Evolutionary conservation across 2,797 vertebrate genomes (phyloP), one percentile per base, ranked within the genome.

Genomic region (Phrynocephalus guinanensis): DNA sequence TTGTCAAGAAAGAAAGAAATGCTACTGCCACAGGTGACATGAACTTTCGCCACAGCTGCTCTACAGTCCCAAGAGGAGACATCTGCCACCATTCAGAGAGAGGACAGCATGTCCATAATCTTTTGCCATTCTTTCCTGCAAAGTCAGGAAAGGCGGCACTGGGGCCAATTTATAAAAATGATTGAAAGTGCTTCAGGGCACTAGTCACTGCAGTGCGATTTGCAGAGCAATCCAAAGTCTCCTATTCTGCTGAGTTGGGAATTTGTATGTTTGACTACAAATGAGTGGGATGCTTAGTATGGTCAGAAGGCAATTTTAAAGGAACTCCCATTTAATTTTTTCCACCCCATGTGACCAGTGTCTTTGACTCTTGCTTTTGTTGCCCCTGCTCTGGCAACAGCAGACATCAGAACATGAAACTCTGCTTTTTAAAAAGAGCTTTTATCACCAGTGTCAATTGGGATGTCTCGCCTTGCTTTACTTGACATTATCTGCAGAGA

Each of bases 401-500:
- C n/a, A 16, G 11, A 38, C 30, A 78, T 77, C 48, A 77, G 60
- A 71, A 20, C 26, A 90, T 75, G 88, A 71, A 79, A 83, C 33
- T 67, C 28, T 22, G 44, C 7, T 77, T 56, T 44, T 48, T 63
- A 44, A 91, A 90, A 81, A 87, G 56, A 20, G 50, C 26, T 82
- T 80, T 83, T 60, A 85, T 30, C 79, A 79, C 33, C 76, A 63
- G 26, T 52, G 68, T 33, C 28, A 79, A 15, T 63, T 26, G 79
- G 86, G 87, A 67, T 50, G 60, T 86, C 81, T 88, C 71, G 3
- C 88, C 26, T 78, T 90, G 20, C 5, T 52, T 90, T 91, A 88
- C 88, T 83, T 93, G 82, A n/a, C 52, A 1, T 87, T 83, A 92
- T 88, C 52, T 86, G 0, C 24, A 90, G 50, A 6, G 22, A 8